Evolutionary conservation across 2,888 invertebrate species (phyloP), one percentile per base, ranked within the genome.

Genomic region (Caenorhabditis sinica): DNA sequence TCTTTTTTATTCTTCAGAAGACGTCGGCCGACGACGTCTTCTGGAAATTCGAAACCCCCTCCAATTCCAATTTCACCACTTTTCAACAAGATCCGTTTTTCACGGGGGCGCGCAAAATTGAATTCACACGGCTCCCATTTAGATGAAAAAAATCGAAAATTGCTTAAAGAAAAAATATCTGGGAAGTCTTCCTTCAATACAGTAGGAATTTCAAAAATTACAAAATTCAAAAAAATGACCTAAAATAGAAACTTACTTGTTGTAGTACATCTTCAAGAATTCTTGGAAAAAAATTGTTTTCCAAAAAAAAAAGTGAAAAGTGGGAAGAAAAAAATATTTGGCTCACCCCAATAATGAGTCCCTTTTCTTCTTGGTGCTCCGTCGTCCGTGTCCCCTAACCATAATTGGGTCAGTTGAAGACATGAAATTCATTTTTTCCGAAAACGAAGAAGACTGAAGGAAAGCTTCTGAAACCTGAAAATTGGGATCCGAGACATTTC

Each of bases 261-360:
- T 75, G 53, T n/a, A 53, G 43, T 75, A 75, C 75, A 75, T 75
- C n/a, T 11, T 25, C 56, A 15, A 13, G 5, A 28, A 9, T 5
- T 25, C 15, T 15, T 4, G 11, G 25, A n/a, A 25, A n/a, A n/a
- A n/a, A n/a, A n/a, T n/a, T n/a, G n/a, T 23, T 49, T 33, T 49
- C 1, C 0, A 36, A 36, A 3, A 33, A 23, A 43, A 45, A 43
- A 40, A 20, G 30, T 30, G 3, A 40, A 40, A 40, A 40, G 45
- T 28, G n/a, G 13, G 20, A n/a, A 72, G 28, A 58, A 33, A 51
- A 61, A 61, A 23, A 53, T 40, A 56, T 23, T 53, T 20, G 13
- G 5, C 61, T 61, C n/a, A 71, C 77, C 77, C 77, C 45, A 77
- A 28, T 77, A 77, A 77, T 71, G 77, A 77, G 61, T 49, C 49